Conservation (phyloP, 2,797 vertebrate species). For the Peromyscus melanophrys region DNA sequence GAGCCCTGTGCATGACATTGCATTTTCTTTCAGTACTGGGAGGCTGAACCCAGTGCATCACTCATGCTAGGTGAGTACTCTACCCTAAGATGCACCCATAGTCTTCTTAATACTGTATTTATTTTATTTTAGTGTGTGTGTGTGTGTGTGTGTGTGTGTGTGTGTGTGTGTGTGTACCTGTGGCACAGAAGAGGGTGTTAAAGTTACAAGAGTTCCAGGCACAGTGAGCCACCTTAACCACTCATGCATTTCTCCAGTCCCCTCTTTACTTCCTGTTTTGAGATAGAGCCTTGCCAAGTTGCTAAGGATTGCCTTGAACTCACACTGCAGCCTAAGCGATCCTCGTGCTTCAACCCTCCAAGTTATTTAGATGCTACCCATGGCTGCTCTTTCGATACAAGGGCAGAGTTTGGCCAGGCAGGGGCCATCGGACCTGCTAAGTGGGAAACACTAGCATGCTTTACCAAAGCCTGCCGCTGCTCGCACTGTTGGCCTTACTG, state of each 20-base stretch:
- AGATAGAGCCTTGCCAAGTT: background rate
- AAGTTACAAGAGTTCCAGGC: background rate
- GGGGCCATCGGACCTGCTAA: background rate
- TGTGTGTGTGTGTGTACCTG: background rate
- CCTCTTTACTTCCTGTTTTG: background rate
- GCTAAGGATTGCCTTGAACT: background rate
- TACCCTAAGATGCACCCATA: background rate
- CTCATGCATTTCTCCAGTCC: background rate
- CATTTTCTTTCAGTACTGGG: background rate
- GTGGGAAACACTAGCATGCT: background rate
- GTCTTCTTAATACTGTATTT: background rate
- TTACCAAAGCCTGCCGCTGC: background rate
- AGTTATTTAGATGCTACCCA: background rate
- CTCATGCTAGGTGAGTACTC: background rate
- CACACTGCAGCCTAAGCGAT: too few relatives aligned
- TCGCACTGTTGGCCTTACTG: background rate
- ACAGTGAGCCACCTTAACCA: background rate
- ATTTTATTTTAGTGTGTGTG: background rate
- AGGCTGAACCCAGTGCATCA: background rate
- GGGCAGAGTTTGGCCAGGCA: background rate
- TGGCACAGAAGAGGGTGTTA: background rate
- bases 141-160: background rate
- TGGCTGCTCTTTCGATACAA: background rate
- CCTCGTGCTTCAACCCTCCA: background rate
- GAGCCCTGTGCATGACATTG: background rate